Percentiles rank a stretch among this genome's conserved stretches.
Conservation (phyloP, 2,113 vertebrate species). For the Brachyistius frenatus region DNA sequence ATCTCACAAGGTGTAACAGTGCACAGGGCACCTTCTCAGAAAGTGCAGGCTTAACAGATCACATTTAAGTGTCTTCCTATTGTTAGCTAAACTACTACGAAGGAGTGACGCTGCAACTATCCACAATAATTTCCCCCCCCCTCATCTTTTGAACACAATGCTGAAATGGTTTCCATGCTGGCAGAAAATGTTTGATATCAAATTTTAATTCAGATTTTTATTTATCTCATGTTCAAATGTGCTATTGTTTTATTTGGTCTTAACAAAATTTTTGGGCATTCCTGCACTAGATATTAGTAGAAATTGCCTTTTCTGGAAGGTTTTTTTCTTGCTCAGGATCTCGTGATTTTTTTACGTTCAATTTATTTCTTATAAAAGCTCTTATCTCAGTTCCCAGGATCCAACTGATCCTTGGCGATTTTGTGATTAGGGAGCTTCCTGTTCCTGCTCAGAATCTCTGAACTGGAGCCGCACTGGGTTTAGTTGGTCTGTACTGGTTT, state of each 20-base stretch:
- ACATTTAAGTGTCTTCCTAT: conserved; percentile 60
- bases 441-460: background rate
- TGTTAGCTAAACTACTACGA: conserved; percentile 42
- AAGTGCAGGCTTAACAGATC: conserved; percentile 66
- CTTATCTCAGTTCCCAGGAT: background rate
- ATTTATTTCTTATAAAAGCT: background rate
- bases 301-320: background rate
- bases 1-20: background rate
- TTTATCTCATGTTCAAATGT: background rate
- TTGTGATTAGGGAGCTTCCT: conserved; percentile 24
- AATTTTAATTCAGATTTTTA: background rate
- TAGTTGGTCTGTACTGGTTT: conserved; percentile 16
- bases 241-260: too few relatives aligned
- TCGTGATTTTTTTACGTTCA: background rate
- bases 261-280: too few relatives aligned
- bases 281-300: background rate
- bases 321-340: background rate
- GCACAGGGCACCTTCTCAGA: conserved; percentile 44
- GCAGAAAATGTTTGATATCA: background rate
- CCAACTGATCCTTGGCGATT: conserved; percentile 10
- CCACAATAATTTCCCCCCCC: background rate
- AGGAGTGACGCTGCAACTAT: conserved; percentile 37
- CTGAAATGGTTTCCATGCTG: background rate
- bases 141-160: background rate
- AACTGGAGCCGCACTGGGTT: conserved; percentile 29